A percentile compares a stretch with the other conserved stretches of the same genome.
These are phyloP conservation scores for Desmophyllum pertusum DNA, from an alignment of 92 coral and sea anemone genomes.

Conservation along the genomic window DNA sequence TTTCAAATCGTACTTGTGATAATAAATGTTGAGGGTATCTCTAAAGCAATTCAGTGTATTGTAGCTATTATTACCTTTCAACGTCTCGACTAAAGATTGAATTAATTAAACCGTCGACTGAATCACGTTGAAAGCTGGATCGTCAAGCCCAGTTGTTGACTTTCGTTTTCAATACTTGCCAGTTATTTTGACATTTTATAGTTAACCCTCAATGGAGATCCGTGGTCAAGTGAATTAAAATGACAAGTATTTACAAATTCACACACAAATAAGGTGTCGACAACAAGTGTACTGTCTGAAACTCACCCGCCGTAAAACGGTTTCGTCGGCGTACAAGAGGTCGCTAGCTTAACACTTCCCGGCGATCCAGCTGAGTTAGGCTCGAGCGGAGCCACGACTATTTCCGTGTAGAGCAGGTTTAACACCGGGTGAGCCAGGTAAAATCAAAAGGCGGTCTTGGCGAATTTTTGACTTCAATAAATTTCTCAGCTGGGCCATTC, in stretches of 20 bases:
- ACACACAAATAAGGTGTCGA: neutral
- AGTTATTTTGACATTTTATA: conserved; percentile 19
- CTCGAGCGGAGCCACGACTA: neutral
- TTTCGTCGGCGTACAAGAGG: neutral
- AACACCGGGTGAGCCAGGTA: neutral
- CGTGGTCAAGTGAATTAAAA: neutral
- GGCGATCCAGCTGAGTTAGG: neutral
- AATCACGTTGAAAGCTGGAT: too few relatives aligned
- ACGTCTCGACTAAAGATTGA: neutral
- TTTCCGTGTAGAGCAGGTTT: neutral
- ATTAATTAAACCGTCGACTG: too few relatives aligned
- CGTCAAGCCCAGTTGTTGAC: neutral
- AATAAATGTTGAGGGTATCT: neutral
- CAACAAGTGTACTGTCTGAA: neutral
- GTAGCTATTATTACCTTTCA: neutral
- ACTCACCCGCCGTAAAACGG: conserved; percentile 8
- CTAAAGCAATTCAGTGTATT: neutral
- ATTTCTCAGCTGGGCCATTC: conserved; percentile 17
- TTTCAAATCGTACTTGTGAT: neutral
- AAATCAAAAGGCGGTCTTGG: neutral
- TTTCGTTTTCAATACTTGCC: neutral
- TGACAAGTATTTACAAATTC: neutral
- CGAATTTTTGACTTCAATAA: neutral
- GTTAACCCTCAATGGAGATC: neutral
- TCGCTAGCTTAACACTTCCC: neutral